Evolutionary conservation across 1,140 invertebrate species (phyloP).

Genomic region (Euborellia annulipes): DNA sequence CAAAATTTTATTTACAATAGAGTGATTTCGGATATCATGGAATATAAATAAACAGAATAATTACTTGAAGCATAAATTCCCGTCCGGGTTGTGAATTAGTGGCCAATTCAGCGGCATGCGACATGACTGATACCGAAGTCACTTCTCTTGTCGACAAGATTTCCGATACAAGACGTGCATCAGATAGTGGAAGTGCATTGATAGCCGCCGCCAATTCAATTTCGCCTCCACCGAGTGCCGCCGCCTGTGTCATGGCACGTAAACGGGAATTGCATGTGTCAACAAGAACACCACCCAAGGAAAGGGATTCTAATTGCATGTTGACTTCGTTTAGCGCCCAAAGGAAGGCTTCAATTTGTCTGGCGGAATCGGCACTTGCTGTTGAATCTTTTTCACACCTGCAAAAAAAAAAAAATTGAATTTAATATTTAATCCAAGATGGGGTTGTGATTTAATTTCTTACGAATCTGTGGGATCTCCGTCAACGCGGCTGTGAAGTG

Average conservation of each 20-base stretch:
- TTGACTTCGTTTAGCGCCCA: slow-evolving; percentile 4
- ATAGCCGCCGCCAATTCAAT: not conserved
- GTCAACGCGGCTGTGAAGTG: too few relatives aligned
- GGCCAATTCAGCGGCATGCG: too few relatives aligned
- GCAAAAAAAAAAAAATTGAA: too few relatives aligned
- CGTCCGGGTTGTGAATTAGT: too few relatives aligned
- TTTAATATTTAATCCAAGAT: too few relatives aligned
- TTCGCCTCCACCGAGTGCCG: not conserved
- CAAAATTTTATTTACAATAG: too few relatives aligned
- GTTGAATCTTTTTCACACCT: too few relatives aligned
- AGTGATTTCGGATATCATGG: too few relatives aligned
- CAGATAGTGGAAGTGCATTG: slow-evolving; percentile 1
- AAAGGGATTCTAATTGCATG: not conserved
- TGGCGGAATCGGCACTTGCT: too few relatives aligned
- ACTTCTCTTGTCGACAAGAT: not conserved
- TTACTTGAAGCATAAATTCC: slow-evolving; percentile 1
- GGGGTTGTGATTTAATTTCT: too few relatives aligned
- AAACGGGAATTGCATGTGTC: slow-evolving; percentile 2
- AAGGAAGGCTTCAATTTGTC: slow-evolving; percentile 2
- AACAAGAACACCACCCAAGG: slow-evolving; percentile 1
- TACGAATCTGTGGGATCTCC: too few relatives aligned
- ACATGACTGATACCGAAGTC: slow-evolving; percentile 1
- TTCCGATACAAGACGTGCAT: not conserved
- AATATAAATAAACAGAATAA: too few relatives aligned
- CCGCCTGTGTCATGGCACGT: slow-evolving; percentile 2